A percentile compares a stretch with the other conserved stretches of the same genome.
phyloP scores from a whole-genome alignment of 2,888 invertebrate genomes.

The Drosophila atripex region DNA sequence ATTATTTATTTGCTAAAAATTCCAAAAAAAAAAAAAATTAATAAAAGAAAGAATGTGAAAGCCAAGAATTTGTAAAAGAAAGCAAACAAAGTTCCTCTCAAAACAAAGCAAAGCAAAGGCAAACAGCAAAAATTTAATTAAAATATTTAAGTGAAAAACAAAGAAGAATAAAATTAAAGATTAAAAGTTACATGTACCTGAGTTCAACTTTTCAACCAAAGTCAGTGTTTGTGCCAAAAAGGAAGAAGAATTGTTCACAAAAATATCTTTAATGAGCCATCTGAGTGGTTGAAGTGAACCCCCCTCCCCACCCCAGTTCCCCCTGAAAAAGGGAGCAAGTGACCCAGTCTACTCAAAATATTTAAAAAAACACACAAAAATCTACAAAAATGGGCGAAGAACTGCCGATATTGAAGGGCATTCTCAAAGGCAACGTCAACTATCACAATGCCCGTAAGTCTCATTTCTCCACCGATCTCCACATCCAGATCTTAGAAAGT shows the following conservation, averaged over 20 bases:
- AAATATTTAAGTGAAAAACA: conserved; percentile 52
- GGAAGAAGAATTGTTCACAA: no score
- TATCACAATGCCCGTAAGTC: conserved; percentile 97
- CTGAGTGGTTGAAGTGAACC: conserved; percentile 37
- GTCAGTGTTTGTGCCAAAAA: conserved; percentile 65
- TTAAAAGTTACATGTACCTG: conserved; percentile 30
- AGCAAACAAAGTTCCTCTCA: conserved; percentile 50
- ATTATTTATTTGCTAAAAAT: conserved; percentile 56
- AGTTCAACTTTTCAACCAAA: conserved; percentile 52
- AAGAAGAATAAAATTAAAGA: conserved; percentile 27
- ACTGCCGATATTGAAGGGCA: conserved; percentile 95
- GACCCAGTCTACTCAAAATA: conserved; percentile 3
- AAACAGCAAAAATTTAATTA: conserved; percentile 26
- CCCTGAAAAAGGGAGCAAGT: conserved; percentile 15
- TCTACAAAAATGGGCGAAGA: conserved; percentile 91
- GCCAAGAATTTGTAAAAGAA: conserved; percentile 72
- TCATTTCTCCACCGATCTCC: neutral
- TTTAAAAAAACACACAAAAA: conserved; percentile 7
- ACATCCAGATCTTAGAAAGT: conserved; percentile 29
- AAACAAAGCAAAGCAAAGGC: conserved; percentile 15
- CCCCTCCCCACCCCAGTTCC: neutral
- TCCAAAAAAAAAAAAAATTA: conserved; percentile 24
- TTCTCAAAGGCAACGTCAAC: conserved; percentile 94
- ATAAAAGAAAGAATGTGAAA: conserved; percentile 42
- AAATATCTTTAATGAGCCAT: conserved; percentile 56